These are phyloP conservation scores for Miichthys miiuy DNA, from an alignment of 2,797 vertebrate genomes.

Conservation along the genomic window DNA sequence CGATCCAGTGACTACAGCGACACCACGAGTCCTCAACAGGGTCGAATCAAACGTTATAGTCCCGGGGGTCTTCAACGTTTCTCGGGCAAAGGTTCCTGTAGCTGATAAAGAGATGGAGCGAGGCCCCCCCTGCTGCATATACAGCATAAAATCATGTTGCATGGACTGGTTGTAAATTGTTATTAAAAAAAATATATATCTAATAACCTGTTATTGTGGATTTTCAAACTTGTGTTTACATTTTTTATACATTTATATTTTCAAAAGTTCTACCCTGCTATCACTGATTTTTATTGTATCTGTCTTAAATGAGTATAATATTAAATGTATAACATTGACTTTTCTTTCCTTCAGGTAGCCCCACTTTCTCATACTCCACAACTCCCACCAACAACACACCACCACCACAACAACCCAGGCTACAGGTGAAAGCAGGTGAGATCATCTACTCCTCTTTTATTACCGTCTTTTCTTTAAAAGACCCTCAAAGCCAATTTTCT, in stretches of 20 bases:
- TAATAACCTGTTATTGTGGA: too few relatives aligned
- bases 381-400: constrained; percentile 83
- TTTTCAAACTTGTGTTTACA: too few relatives aligned
- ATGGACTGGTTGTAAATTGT: too few relatives aligned
- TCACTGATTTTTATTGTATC: background rate
- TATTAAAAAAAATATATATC: too few relatives aligned
- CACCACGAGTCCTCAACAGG: background rate
- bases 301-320: background rate
- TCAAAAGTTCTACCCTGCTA: background rate
- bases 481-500: background rate
- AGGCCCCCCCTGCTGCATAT: too few relatives aligned
- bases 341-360: constrained; percentile 79
- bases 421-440: constrained; percentile 89
- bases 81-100: too few relatives aligned
- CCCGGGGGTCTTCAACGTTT: too few relatives aligned
- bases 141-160: too few relatives aligned
- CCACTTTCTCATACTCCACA: constrained; percentile 86
- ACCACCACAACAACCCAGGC: constrained; percentile 79
- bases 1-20: background rate
- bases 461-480: background rate
- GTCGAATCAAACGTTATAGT: background rate
- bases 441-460: background rate
- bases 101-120: too few relatives aligned
- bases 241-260: too few relatives aligned
- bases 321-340: background rate